Evolutionary conservation across 2,113 vertebrate genomes (phyloP), one percentile per base, ranked within the genome.

Genomic region (Uria lomvia): DNA sequence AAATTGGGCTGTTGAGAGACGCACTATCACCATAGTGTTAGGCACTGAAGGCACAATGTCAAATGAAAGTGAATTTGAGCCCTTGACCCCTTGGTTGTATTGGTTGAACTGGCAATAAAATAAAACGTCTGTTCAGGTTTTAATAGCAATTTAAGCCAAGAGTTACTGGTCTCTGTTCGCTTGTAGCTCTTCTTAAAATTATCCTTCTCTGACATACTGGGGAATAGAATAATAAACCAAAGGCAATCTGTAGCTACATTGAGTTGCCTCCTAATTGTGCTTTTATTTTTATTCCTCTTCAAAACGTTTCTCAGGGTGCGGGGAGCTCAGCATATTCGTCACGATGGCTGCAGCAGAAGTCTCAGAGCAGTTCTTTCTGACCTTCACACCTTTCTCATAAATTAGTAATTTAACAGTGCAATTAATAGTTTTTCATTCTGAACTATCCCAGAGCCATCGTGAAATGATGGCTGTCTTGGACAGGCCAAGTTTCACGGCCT

Each of bases 101-200:
- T 85, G 60, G 60, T 47, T 90, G 94, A 96, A 83, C 88, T 76
- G 80, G 71, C 73, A 94, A 62, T 97, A 94, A 96, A 97, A 93
- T 96, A 87, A 96, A 97, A 87, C 52, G 50, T 15, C 80, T 93
- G 42, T 86, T 96, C 56, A 50, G 86, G 89, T 93, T 95, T 97
- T 93, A 96, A 72, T 88, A 88, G 49, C 85, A 76, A 7, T 90
- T 94, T 84, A 73, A 91, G 32, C 40, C 65, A 63, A 65, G 79
- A 81, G 62, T 91, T 93, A 62, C 68, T 93, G 73, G 53, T 89
- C 76, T 93, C 60, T 90, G n/a, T 70, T 94, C 74, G 86, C 67
- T 84, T 86, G 18, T 74, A 81, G 32, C 65, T 90, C 72, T 29
- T 91, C 45, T 59, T 88, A 87, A 95, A 96, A 92, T 95, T 86